Evolutionary conservation across 2,888 invertebrate species (phyloP).

Genomic region (Plagodis pulveraria): DNA sequence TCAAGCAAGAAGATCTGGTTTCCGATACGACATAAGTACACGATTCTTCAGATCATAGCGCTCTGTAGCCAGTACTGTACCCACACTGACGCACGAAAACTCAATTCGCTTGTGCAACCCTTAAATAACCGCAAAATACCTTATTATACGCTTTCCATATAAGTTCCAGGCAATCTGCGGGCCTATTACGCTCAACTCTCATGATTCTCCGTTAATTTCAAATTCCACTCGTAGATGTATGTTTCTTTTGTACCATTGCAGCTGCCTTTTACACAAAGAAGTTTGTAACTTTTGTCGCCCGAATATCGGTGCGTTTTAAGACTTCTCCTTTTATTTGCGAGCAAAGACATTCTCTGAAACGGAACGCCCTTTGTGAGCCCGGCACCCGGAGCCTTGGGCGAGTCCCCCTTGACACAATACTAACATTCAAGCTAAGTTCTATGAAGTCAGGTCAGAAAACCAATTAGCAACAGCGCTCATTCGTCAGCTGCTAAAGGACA

Average conservation of each 20-base stretch:
- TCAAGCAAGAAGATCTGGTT: constrained; percentile 72
- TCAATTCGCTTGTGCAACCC: constrained; percentile 80
- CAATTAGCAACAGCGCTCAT: constrained; percentile 63
- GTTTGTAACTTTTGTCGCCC: constrained; percentile 78
- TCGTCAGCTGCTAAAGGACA: constrained; percentile 59
- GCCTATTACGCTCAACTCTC: constrained; percentile 72
- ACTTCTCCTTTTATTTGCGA: constrained; percentile 65
- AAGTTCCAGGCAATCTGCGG: constrained; percentile 77
- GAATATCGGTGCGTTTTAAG: constrained; percentile 72
- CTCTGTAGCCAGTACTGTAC: constrained; percentile 35
- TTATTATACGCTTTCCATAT: constrained; percentile 83
- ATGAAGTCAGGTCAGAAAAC: constrained; percentile 64
- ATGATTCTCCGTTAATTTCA: constrained; percentile 77
- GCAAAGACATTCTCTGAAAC: constrained; percentile 73
- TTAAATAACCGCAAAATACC: constrained; percentile 84
- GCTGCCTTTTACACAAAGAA: constrained; percentile 78
- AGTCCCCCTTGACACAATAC: constrained; percentile 54
- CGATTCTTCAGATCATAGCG: constrained; percentile 65
- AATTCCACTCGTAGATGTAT: constrained; percentile 69
- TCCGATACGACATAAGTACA: constrained; percentile 62
- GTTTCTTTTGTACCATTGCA: constrained; percentile 73
- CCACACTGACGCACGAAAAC: constrained; percentile 76
- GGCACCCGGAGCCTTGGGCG: constrained; percentile 50
- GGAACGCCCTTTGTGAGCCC: constrained; percentile 68
- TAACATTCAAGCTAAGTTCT: constrained; percentile 56